Percentiles rank a stretch among this genome's conserved stretches.
phyloP scores from a whole-genome alignment of 2,888 invertebrate genomes.

The Chelonus formosanus region DNA sequence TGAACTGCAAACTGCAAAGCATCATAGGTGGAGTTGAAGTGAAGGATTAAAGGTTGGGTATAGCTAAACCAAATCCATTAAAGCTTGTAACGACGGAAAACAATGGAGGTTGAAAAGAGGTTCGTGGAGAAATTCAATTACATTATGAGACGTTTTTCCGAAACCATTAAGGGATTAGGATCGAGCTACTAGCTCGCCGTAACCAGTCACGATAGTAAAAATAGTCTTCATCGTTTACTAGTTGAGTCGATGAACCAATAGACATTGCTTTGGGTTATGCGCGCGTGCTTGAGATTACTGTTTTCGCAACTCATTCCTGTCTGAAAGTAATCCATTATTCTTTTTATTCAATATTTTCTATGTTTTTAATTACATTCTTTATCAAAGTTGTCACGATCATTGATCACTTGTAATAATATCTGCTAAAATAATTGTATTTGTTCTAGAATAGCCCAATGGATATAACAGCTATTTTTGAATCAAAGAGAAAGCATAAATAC shows the following conservation, averaged over 20 bases:
- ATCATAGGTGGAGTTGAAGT: neutral
- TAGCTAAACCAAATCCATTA: conserved; percentile 41
- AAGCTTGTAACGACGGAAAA: conserved; percentile 45
- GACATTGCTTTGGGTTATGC: neutral
- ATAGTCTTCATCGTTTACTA: conserved; percentile 36
- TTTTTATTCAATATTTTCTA: too few relatives aligned
- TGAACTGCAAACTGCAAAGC: neutral
- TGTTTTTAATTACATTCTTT: too few relatives aligned
- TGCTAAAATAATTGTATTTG: too few relatives aligned
- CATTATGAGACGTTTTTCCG: conserved; percentile 45
- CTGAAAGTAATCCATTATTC: too few relatives aligned
- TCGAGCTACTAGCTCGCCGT: conserved; percentile 38
- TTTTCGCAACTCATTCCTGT: too few relatives aligned
- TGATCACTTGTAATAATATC: too few relatives aligned
- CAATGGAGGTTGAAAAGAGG: conserved; percentile 43
- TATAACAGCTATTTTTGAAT: too few relatives aligned
- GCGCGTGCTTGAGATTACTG: too few relatives aligned
- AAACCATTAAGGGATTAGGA: conserved; percentile 46
- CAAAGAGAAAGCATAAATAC: too few relatives aligned
- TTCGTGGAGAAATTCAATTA: conserved; percentile 42
- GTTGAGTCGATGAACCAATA: conserved; percentile 6
- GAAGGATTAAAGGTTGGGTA: conserved; percentile 29
- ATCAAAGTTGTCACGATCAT: too few relatives aligned
- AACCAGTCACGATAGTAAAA: conserved; percentile 44
- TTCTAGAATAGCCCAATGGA: too few relatives aligned